Evolutionary conservation across 2,113 vertebrate species (phyloP), one percentile per base, ranked within the genome.

Genomic region (Elephas maximus): DNA sequence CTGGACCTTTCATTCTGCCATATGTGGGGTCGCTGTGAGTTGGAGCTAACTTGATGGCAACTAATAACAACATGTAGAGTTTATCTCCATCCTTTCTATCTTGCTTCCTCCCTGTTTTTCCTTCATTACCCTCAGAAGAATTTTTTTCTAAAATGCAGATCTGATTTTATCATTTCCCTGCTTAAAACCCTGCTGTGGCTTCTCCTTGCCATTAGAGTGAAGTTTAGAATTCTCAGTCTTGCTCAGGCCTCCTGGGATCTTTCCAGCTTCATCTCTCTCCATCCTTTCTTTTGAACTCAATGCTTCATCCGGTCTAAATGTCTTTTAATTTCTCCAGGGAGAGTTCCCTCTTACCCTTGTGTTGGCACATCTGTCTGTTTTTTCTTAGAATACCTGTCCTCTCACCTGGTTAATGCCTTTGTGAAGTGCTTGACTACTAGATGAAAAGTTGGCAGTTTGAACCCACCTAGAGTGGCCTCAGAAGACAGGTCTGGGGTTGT

Each of bases 81-180:
- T 76, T 17, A n/a, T 71, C 23, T 41, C 90, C 20, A 9, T 37
- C 51, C 17, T 92, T 73, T 41, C 17, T 33, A 6, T 51, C 60
- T 53, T n/a, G 5, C 10, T 41, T 17, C 15, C n/a, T 79, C 9
- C 33, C 9, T 84, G 4, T 41, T 21, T 5, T 93, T 74, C n/a
- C 7, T 30, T 18, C 41, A 44, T 17, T 45, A 15, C n/a, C 30
- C 45, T 77, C 8, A 37, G 30, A 87, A 33, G 4, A 44, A 37
- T 74, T 77, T 65, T 84, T 76, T 84, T 62, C 74, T 92, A 53
- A 87, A 89, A 91, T 69, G 24, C 10, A 90, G 62, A 71, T 79
- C 81, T 81, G 93, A 48, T 53, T 51, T 18, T 69, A 53, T 23
- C 48, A 44, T 90, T 37, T 14, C 17, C 28, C 62, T 65, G 7